These are phyloP conservation scores for Neomorphus geoffroyi DNA, from an alignment of 2,797 vertebrate genomes.

Conservation along the genomic window DNA sequence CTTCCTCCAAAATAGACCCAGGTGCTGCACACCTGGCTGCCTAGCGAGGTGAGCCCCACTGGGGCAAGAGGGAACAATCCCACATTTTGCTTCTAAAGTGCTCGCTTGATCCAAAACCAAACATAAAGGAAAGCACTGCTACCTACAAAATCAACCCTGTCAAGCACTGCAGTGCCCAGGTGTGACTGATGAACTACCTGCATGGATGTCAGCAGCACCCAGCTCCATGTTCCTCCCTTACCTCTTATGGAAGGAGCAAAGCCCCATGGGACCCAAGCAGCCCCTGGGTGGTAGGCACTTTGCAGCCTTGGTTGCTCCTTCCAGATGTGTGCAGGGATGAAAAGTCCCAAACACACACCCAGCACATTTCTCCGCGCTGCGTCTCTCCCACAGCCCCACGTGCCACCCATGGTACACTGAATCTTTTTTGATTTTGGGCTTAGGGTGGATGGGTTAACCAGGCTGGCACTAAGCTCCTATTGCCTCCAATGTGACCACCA, in stretches of 20 bases:
- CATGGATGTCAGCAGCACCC: background rate
- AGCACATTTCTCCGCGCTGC: fast-evolving
- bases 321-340: fast-evolving
- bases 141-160: background rate
- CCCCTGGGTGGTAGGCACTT: background rate
- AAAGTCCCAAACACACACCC: background rate
- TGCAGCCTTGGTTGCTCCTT: background rate
- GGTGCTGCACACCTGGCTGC: background rate
- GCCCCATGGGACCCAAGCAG: fast-evolving
- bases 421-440: background rate
- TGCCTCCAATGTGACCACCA: background rate
- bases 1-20: fast-evolving
- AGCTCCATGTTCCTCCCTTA: fast-evolving
- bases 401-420: fast-evolving
- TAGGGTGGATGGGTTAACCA: background rate
- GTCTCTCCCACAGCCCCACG: fast-evolving
- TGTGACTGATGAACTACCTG: background rate
- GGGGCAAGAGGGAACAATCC: fast-evolving
- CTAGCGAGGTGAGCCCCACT: fast-evolving
- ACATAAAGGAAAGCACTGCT: fast-evolving
- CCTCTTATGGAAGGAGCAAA: background rate
- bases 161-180: background rate
- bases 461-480: background rate
- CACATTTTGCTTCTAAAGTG: background rate
- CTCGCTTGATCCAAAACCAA: background rate